Conservation (phyloP, 2,888 invertebrate species). For the Calameuta pallipes region DNA sequence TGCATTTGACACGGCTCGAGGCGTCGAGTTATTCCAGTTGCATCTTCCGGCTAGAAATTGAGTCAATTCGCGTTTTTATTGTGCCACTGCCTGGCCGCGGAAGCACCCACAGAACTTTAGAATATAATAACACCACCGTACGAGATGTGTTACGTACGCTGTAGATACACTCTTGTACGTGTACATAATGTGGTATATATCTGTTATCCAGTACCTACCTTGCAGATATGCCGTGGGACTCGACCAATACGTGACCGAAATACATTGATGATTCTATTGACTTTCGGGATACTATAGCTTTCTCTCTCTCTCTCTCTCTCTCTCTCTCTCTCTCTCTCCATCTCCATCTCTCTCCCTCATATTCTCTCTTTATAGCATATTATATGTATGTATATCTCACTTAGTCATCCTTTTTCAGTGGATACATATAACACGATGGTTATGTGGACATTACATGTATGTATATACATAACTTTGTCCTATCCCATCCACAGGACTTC, state of each 20-base stretch:
- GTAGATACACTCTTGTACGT: conserved; percentile 20
- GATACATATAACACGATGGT: too few species aligned
- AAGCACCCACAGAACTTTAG: too few species aligned
- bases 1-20: conserved; percentile 4
- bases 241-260: conserved; percentile 43
- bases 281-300: conserved; percentile 11
- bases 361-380: not conserved
- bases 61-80: conserved; percentile 24
- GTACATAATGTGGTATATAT: conserved; percentile 32
- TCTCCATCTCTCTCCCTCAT: not conserved
- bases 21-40: conserved; percentile 23
- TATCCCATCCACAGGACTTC: too few species aligned
- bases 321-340: not conserved
- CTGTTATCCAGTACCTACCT: conserved; percentile 32
- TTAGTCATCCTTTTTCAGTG: too few species aligned
- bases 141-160: too few species aligned
- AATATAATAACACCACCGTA: conserved; percentile 15
- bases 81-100: not conserved
- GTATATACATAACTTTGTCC: too few species aligned
- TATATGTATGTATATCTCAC: too few species aligned
- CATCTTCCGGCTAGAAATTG: conserved; percentile 22
- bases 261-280: conserved; percentile 40
- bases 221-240: conserved; percentile 26
- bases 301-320: not conserved
- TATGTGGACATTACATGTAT: too few species aligned